phyloP scores from a whole-genome alignment of 2,113 vertebrate genomes.

The Myiagra hebetior region DNA sequence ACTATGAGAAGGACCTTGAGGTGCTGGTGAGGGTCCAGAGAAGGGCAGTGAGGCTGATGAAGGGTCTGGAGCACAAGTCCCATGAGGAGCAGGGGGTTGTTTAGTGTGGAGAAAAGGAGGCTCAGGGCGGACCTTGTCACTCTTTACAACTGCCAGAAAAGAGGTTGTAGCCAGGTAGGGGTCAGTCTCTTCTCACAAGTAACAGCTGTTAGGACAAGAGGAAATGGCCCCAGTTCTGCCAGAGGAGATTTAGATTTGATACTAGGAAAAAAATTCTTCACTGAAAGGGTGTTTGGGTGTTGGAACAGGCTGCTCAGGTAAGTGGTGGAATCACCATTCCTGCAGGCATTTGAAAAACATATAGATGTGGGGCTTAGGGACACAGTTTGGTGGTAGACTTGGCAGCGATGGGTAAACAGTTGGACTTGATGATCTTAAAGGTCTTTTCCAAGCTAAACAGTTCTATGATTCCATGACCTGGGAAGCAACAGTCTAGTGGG shows the following conservation, averaged over 20 bases:
- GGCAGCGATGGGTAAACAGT: not conserved
- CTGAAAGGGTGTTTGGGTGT: not conserved
- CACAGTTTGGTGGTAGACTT: not conserved
- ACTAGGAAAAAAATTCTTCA: not conserved
- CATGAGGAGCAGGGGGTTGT: not conserved
- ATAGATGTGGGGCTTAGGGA: not conserved
- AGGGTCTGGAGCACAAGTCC: not conserved
- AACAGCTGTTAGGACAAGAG: not conserved
- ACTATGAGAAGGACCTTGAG: not conserved
- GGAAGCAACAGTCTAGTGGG: not conserved
- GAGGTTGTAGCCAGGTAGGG: rapidly evolving
- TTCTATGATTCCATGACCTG: not conserved
- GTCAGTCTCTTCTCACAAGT: not conserved
- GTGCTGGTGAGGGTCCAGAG: not conserved
- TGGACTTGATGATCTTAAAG: not conserved
- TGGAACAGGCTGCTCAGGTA: not conserved
- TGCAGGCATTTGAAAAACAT: not conserved
- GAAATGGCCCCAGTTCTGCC: not conserved
- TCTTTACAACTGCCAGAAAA: not conserved
- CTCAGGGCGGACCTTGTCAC: not conserved
- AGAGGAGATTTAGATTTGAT: not conserved
- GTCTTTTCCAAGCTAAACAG: not conserved
- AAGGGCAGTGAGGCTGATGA: not conserved
- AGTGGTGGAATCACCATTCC: not conserved
- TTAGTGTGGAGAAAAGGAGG: not conserved